Evolutionary conservation across 2,113 vertebrate genomes (phyloP).

Genomic region (Silurus asotus): DNA sequence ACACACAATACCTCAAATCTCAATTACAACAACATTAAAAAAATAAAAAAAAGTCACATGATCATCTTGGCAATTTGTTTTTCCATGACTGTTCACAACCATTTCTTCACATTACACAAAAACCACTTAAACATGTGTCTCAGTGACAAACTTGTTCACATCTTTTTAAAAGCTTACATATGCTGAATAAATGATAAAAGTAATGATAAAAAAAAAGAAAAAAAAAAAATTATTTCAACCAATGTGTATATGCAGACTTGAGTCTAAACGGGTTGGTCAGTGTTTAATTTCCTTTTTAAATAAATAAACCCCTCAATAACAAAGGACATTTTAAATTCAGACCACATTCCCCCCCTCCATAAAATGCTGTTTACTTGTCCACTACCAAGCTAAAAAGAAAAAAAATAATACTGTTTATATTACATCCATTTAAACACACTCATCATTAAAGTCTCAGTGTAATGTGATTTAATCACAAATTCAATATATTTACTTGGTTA

Average conservation of each 20-base stretch:
- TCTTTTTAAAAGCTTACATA: not conserved
- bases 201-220: not conserved
- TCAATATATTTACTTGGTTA: slow-evolving; percentile 14
- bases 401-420: not conserved
- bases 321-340: not conserved
- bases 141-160: not conserved
- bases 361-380: not conserved
- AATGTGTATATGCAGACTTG: not conserved
- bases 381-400: not conserved
- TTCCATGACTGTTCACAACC: slow-evolving; percentile 1
- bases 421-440: not conserved
- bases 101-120: slow-evolving; percentile 29
- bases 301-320: not conserved
- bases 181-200: not conserved
- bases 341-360: not conserved
- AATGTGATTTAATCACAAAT: not conserved
- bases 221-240: not conserved
- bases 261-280: not conserved
- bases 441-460: not conserved
- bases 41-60: not conserved
- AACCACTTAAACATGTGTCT: not conserved
- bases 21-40: not conserved
- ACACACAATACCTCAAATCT: slow-evolving; percentile 7
- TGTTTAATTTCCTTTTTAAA: not conserved
- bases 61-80: not conserved